These are phyloP conservation scores for Odocoileus hemionus DNA, from an alignment of 2,113 vertebrate genomes.

Conservation along the genomic window DNA sequence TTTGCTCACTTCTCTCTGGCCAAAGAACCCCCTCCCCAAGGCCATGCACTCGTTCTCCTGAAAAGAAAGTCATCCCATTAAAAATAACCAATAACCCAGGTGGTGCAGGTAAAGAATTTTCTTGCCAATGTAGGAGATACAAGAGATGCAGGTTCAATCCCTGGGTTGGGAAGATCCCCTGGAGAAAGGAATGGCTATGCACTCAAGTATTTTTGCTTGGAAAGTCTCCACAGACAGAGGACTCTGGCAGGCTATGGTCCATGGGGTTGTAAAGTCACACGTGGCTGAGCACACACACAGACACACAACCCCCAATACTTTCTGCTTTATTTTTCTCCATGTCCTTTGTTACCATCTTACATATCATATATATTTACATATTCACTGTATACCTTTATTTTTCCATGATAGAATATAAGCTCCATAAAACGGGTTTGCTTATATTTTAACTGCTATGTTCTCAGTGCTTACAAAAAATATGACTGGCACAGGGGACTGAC, in stretches of 20 bases:
- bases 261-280: neutral
- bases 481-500: neutral
- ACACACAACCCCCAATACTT: neutral
- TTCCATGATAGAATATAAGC: neutral
- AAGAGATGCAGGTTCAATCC: neutral
- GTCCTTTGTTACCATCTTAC: neutral
- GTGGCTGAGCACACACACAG: neutral
- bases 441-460: neutral
- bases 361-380: neutral
- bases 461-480: neutral
- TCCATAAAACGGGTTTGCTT: neutral
- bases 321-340: neutral
- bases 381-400: neutral
- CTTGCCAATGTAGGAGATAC: neutral
- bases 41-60: neutral
- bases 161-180: neutral
- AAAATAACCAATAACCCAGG: neutral
- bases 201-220: neutral
- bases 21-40: neutral
- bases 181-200: neutral
- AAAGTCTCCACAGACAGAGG: neutral
- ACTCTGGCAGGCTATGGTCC: neutral
- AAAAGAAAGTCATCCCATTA: neutral
- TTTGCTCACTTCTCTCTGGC: neutral
- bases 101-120: neutral